Evolutionary conservation across 2,888 invertebrate genomes (phyloP), one percentile per base, ranked within the genome.

Genomic region (Helicoverpa assulta): DNA sequence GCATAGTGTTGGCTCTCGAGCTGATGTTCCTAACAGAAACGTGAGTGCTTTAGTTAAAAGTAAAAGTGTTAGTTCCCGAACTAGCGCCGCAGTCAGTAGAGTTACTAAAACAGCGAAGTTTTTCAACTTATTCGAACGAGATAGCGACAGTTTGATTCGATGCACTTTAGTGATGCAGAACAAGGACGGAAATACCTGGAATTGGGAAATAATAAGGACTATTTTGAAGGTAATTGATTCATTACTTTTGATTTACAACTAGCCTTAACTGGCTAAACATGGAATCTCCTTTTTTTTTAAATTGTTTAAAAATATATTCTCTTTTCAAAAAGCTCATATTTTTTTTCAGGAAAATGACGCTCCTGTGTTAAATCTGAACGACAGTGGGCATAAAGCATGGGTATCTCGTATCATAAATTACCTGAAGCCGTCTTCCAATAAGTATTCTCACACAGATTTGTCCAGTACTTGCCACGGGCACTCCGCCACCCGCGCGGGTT

Each of bases 151-250:
- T 82, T 92, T 97, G 76, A 96, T 99, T 19, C 97, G 97, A 85
- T 98, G 98, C 81, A 98, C 98, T 2, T 97, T 98, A 78, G 99
- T 99, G 5, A 96, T 98, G 84, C 96, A 96, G 67, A 97, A 97
- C 70, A 98, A 98, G 83, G 98, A 98, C 86, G 98, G 98, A 5
- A 97, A 97, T 70, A 96, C 97, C 0, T 99, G 99, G 99, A 98
- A 99, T 90, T 99, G 99, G 99, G 98, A 98, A 84, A 96, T 98
- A n/a, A 97, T 99, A 74, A 96, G 97, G 74, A 97, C 98, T 53
- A 96, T 98, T 85, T 94, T 99, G 37, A 98, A 97, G 96, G 98
- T 98, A 94, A 29, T 29, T 51, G 16, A 10, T 43, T 50, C 33
- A 1, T 5, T 86, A 52, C 66, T 37, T 40, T 47, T 59, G 7